Conservation (phyloP, 2,797 vertebrate species). For the Pyrocephalus nanus region DNA sequence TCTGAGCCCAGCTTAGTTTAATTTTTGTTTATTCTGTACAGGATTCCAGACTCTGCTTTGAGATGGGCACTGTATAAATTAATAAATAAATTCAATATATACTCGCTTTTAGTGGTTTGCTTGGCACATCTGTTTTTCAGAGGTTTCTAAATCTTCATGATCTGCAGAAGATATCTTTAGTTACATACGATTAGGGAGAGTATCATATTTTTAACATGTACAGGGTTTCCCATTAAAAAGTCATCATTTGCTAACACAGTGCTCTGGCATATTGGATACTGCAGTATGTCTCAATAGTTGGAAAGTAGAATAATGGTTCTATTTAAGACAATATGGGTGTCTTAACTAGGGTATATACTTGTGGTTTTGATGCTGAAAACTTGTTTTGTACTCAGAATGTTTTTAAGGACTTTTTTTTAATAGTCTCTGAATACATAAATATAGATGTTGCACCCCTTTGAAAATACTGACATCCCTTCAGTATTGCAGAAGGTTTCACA, state of each 20-base stretch:
- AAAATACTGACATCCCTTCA: background rate
- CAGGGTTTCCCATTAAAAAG: conserved; percentile 22
- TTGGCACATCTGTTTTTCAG: conserved; percentile 41
- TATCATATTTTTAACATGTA: conserved; percentile 43
- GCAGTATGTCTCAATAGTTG: background rate
- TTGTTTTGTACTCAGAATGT: background rate
- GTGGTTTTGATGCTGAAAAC: background rate
- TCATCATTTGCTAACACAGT: background rate
- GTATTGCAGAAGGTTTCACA: background rate
- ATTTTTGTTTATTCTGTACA: conserved; percentile 59
- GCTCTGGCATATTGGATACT: background rate
- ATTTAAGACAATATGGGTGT: background rate
- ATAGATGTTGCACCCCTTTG: background rate
- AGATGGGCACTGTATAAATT: conserved; percentile 53
- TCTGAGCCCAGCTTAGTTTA: conserved; percentile 45
- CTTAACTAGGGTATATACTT: background rate
- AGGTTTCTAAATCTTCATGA: conserved; percentile 46
- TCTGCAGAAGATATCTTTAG: conserved; percentile 10
- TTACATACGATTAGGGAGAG: conserved; percentile 12
- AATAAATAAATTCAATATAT: conserved; percentile 54
- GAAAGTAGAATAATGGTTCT: conserved; percentile 8
- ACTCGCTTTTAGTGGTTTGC: conserved; percentile 2
- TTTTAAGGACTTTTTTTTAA: background rate
- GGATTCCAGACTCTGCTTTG: conserved; percentile 18
- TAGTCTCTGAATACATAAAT: background rate